Conservation (phyloP, 2,113 vertebrate species). For the Silurus glanis region DNA sequence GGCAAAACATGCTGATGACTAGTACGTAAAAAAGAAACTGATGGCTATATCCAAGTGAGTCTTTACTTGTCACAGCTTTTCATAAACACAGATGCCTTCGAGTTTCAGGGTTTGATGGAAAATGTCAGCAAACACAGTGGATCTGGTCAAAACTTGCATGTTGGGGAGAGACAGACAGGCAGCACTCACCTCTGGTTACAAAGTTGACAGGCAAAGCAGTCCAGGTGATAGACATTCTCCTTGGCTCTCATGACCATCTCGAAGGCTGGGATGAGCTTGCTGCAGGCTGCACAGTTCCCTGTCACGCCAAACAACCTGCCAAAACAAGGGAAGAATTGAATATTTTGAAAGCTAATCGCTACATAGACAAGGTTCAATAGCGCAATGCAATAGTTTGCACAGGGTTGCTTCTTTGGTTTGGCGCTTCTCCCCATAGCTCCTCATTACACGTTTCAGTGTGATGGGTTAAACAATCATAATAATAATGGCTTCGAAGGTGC, state of each 20-base stretch:
- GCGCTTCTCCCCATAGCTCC: background rate
- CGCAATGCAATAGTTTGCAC: slow-evolving; percentile 20
- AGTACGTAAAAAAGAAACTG: background rate
- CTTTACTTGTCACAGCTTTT: background rate
- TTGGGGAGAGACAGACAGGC: slow-evolving; percentile 11
- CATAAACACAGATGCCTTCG: background rate
- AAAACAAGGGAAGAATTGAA: slow-evolving; percentile 27
- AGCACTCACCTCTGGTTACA: slow-evolving; percentile 93
- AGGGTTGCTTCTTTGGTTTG: slow-evolving; percentile 15
- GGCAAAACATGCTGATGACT: background rate
- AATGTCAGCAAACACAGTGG: slow-evolving; percentile 24
- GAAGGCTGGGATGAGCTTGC: slow-evolving; percentile 97
- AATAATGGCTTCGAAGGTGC: slow-evolving; percentile 22
- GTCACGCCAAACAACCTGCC: slow-evolving; percentile 95
- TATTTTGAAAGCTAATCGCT: background rate
- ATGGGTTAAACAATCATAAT: slow-evolving; percentile 33
- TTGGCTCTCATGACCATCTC: slow-evolving; percentile 99
- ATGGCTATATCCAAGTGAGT: background rate
- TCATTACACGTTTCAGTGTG: slow-evolving; percentile 18
- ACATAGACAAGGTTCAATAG: slow-evolving; percentile 5
- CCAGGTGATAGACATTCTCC: slow-evolving; percentile 98
- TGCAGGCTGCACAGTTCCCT: slow-evolving; percentile 97
- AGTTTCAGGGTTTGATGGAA: slow-evolving; percentile 15
- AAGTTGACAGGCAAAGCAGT: slow-evolving; percentile 98
- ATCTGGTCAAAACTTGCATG: slow-evolving; percentile 19